Percentiles rank a stretch among this genome's conserved stretches.
phyloP scores from a whole-genome alignment of 2,797 vertebrate species.

The Hippopotamyrus pictus region DNA sequence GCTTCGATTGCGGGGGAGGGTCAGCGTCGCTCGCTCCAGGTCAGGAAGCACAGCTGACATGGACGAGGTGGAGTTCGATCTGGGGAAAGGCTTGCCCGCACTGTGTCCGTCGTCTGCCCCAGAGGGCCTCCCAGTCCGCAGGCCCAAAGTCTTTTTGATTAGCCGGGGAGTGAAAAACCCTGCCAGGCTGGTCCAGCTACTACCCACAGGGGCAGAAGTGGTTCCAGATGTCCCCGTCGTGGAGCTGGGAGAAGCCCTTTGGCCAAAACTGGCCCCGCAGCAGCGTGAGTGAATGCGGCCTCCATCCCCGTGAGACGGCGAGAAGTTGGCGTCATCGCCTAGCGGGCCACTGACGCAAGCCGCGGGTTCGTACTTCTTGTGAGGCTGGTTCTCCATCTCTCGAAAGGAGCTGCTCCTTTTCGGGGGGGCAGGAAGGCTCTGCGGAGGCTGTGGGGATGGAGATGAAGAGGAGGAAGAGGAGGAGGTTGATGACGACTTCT shows the following conservation, averaged over 20 bases:
- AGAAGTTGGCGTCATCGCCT: slow-evolving; percentile 71
- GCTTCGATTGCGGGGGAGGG: slow-evolving; percentile 92
- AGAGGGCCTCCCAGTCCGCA: slow-evolving; percentile 82
- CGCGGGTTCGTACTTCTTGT: slow-evolving; percentile 91
- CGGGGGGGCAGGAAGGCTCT: slow-evolving; percentile 85
- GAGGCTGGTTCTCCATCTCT: slow-evolving; percentile 95
- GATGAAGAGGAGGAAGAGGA: slow-evolving; percentile 51
- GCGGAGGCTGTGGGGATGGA: slow-evolving; percentile 60
- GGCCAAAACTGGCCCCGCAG: slow-evolving; percentile 82
- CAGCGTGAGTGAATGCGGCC: slow-evolving; percentile 79
- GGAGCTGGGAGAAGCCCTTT: slow-evolving; percentile 69
- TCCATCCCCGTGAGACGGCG: slow-evolving; percentile 74
- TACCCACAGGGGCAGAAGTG: slow-evolving; percentile 61
- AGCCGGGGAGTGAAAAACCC: slow-evolving; percentile 97
- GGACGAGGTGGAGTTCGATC: slow-evolving; percentile 97
- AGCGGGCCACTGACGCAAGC: slow-evolving; percentile 74
- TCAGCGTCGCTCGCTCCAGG: slow-evolving; percentile 89
- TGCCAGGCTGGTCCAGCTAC: slow-evolving; percentile 89
- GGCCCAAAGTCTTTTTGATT: slow-evolving; percentile 95
- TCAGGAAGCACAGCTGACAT: slow-evolving; percentile 94
- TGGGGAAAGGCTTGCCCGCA: slow-evolving; percentile 74
- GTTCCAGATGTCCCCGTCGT: slow-evolving; percentile 54
- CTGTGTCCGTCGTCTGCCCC: slow-evolving; percentile 68
- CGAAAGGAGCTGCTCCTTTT: slow-evolving; percentile 96
- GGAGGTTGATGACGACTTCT: slow-evolving; percentile 64